These are phyloP conservation scores for Epizoanthus illoricatus DNA, from an alignment of 92 coral and sea anemone genomes.

Conservation along the genomic window DNA sequence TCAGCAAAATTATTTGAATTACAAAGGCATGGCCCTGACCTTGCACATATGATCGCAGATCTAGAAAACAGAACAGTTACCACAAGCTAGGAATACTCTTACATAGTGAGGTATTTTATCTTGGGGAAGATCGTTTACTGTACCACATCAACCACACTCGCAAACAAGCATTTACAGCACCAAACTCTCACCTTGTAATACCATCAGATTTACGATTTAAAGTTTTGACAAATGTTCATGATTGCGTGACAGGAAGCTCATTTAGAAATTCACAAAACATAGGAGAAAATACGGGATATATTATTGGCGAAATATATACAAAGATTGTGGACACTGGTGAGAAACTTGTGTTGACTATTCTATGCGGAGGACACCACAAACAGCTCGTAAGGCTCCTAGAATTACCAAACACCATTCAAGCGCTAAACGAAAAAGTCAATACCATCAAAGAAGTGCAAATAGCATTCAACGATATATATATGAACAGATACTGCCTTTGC, in stretches of 20 bases:
- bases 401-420: background rate
- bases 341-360: too few relatives aligned
- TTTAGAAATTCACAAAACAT: conserved; percentile 54
- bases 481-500: background rate
- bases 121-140: conserved; percentile 32
- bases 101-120: conserved; percentile 24
- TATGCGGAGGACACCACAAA: too few relatives aligned
- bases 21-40: background rate
- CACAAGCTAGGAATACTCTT: conserved; percentile 5
- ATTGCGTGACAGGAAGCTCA: conserved; percentile 52
- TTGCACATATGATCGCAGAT: background rate
- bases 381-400: too few relatives aligned
- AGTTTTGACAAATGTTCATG: conserved; percentile 31
- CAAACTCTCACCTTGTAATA: conserved; percentile 43
- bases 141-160: conserved; percentile 28
- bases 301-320: conserved; percentile 55
- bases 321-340: conserved; percentile 51
- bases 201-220: conserved; percentile 36
- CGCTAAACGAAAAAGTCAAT: background rate
- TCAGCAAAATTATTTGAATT: too few relatives aligned
- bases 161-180: background rate
- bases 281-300: conserved; percentile 47
- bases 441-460: background rate
- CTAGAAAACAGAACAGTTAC: conserved; percentile 27
- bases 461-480: background rate